phyloP scores from a whole-genome alignment of 2,888 invertebrate species.

The Dusona sp. region DNA sequence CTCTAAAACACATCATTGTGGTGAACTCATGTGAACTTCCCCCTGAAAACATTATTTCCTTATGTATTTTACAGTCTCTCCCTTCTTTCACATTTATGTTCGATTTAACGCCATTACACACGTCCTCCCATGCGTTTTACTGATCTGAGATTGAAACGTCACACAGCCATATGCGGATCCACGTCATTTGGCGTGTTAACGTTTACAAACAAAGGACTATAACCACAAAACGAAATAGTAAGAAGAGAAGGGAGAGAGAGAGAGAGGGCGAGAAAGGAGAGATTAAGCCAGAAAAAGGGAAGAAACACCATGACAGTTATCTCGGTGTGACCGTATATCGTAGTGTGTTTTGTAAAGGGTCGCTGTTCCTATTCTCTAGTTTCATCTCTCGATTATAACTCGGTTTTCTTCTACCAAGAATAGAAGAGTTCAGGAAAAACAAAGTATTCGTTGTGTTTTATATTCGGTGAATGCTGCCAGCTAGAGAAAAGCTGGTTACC shows the following conservation, averaged over 20 bases:
- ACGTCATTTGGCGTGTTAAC: constrained; percentile 46
- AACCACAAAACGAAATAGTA: background rate
- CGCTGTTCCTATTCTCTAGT: constrained; percentile 23
- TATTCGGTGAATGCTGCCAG: constrained; percentile 42
- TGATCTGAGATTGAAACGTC: constrained; percentile 66
- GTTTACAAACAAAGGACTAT: constrained; percentile 11
- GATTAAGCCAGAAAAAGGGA: background rate
- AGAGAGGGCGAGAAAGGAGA: background rate
- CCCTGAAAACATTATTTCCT: constrained; percentile 17
- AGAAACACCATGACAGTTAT: constrained; percentile 28
- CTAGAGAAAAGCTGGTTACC: constrained; percentile 56
- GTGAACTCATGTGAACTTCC: constrained; percentile 41
- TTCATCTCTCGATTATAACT: constrained; percentile 25
- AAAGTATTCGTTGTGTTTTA: constrained; percentile 30
- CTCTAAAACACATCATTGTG: constrained; percentile 30
- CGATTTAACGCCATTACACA: constrained; percentile 27
- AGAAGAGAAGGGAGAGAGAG: background rate
- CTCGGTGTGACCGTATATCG: constrained; percentile 41
- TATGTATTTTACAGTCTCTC: constrained; percentile 19
- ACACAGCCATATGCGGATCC: constrained; percentile 46
- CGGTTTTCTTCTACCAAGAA: constrained; percentile 9
- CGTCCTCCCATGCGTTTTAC: constrained; percentile 1
- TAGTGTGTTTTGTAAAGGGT: constrained; percentile 35
- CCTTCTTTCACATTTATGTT: constrained; percentile 16
- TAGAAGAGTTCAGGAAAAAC: constrained; percentile 41